Base-by-base conservation (phyloP, 2,113 vertebrate species). In the Mustela lutreola region DNA sequence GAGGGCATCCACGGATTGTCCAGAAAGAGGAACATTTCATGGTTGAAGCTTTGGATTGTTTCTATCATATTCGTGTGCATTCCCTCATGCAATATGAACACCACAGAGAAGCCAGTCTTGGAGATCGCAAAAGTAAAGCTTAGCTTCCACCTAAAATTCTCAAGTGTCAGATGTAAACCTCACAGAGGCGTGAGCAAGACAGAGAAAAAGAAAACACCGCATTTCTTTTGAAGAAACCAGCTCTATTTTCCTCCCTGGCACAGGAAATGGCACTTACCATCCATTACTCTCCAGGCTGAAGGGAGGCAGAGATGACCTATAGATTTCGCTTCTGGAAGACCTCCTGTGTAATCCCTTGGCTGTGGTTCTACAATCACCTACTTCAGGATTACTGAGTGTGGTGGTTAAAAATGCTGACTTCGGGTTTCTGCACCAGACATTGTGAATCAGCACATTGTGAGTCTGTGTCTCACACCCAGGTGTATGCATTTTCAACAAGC, bases 401-500 rank as follows among this genome's bases (percentile, higher is more conserved):
- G 7, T 19, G 87, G 7, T 75, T 81, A 60, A 86, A 91, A 96
- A 73, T 45, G 50, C 36, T 73, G 80, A 94, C 62, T 97, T 87
- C 70, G 56, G 10, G 39, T 39, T 11, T 81, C 56, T 82, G 21
- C 8, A 11, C 19, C 16, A 50, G 24, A 53, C 24, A 42, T 15
- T 19, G 70, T 65, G 70, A 89, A 60, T 76, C n/a, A 63, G 28
- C 78, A 50, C 45, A 39, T 39, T 39, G 39, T 39, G 39, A 39
- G 22, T 33, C 0, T 4, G 1, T 24, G 10, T 50, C 39, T 75
- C 73, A 96, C 7, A 63, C 19, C 50, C 31, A 82, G 62, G n/a
- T 14, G 31, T 9, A 26, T 3, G 3, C 33, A 86, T 82, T 79
- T 81, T 36, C 86, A 80, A 48, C 36, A 82, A 85, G 11, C 18